phyloP scores from a whole-genome alignment of 2,888 invertebrate species.

The Cancer borealis region DNA sequence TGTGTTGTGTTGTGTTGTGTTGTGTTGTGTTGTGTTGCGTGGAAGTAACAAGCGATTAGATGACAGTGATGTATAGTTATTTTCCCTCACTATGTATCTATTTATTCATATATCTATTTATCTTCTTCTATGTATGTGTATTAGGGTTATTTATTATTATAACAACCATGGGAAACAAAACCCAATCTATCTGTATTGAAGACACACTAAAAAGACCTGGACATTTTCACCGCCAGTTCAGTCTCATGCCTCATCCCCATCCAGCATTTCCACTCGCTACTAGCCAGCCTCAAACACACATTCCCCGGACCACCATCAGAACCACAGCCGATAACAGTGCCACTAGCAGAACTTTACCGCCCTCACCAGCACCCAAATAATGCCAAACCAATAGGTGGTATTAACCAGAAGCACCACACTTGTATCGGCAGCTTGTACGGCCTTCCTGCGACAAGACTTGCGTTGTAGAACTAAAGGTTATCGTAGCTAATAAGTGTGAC shows the following conservation, averaged over 20 bases:
- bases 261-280: background rate
- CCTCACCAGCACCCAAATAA: conserved; percentile 23
- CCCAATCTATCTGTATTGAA: background rate
- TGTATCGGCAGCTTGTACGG: background rate
- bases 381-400: conserved; percentile 24
- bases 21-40: background rate
- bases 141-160: background rate
- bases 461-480: background rate
- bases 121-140: background rate
- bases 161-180: background rate
- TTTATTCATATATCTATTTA: background rate
- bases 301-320: conserved; percentile 25
- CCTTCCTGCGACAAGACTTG: background rate
- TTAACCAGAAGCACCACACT: conserved; percentile 31
- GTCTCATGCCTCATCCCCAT: background rate
- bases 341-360: conserved; percentile 24
- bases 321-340: conserved; percentile 24
- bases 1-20: background rate
- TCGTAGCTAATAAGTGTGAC: background rate
- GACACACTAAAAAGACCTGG: background rate
- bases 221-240: background rate
- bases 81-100: conserved; percentile 2
- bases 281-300: conserved; percentile 12
- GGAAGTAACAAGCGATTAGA: background rate
- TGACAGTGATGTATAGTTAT: background rate